These are phyloP conservation scores for Rhinolophus sinicus DNA, from an alignment of 2,113 vertebrate species.

Conservation along the genomic window DNA sequence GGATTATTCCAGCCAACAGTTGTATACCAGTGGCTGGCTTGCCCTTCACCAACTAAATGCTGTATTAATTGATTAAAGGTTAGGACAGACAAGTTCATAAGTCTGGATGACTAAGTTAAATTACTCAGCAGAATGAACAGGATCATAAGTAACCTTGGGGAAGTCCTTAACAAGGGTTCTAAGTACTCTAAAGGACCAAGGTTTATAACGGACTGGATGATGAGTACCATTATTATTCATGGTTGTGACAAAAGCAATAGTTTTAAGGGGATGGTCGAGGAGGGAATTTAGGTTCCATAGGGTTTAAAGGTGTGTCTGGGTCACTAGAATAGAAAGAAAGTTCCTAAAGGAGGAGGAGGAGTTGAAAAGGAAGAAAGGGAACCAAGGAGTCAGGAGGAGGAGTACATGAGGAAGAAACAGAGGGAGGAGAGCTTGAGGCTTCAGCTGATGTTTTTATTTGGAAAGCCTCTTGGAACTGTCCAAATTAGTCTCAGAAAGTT, in stretches of 20 bases:
- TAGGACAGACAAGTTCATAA: not conserved
- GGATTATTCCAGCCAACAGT: not conserved
- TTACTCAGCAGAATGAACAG: not conserved
- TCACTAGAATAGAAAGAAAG: not conserved
- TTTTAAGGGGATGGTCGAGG: not conserved
- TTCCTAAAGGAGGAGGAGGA: not conserved
- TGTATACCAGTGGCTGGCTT: not conserved
- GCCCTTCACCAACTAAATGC: not conserved
- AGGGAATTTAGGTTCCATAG: not conserved
- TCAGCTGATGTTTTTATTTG: not conserved
- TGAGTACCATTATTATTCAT: not conserved
- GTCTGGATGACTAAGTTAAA: not conserved
- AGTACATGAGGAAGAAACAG: not conserved
- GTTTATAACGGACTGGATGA: not conserved
- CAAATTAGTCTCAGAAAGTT: not conserved
- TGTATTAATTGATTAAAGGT: not conserved
- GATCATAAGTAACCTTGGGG: not conserved
- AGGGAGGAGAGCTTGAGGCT: not conserved
- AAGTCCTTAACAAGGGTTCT: not conserved
- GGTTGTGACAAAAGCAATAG: not conserved
- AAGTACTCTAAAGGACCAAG: not conserved
- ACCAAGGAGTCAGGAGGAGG: not conserved
- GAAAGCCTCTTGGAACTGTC: not conserved
- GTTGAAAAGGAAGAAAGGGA: not conserved
- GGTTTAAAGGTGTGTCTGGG: not conserved